Evolutionary conservation across 2,797 vertebrate genomes (phyloP), one percentile per base, ranked within the genome.

Genomic region (Diglossa cyanea): DNA sequence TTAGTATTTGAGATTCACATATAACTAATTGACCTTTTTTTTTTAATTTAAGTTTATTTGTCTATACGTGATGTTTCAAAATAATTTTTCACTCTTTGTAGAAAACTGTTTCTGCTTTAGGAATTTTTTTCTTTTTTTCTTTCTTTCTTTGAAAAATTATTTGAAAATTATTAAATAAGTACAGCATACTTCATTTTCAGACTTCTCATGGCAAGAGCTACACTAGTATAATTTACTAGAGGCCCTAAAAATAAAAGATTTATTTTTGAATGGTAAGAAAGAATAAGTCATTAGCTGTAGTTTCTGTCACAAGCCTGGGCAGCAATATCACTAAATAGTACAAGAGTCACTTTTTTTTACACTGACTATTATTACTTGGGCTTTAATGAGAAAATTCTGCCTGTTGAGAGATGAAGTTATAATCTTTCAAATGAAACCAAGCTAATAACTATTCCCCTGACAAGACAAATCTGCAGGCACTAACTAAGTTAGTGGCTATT

Each of bases 401-500:
- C 79, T 81, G 63, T 80, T 91, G 89, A 90, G 77, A 88, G n/a
- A 86, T 53, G 76, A 73, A 54, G 82, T 91, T 88, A 70, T 40
- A 84, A 81, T 76, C 82, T 94, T 92, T 92, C 76, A 82, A 65
- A 86, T 51, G 53, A 94, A 95, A 85, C 70, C 89, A 91, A 95
- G 60, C 51, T 88, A 94, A 88, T 85, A 93, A 93, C 71, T 76
- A 81, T 60, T 96, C 57, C 62, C 80, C 76, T 35, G 40, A 61
- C 70, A 91, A 94, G 83, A 86, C 15, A 76, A 86, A 96, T 92
- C 76, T 90, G 18, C 50, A 74, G 68, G 61, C 62, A 54, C 70
- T 94, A 91, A 93, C 26, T 83, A 82, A 71, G 88, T 93, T 96
- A 95, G 78, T 89, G 78, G 26, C 63, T 83, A 51, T 92, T 87